Percentiles rank a stretch among this genome's conserved stretches.
phyloP scores from a whole-genome alignment of 2,113 vertebrate species.

The Eonycteris spelaea region DNA sequence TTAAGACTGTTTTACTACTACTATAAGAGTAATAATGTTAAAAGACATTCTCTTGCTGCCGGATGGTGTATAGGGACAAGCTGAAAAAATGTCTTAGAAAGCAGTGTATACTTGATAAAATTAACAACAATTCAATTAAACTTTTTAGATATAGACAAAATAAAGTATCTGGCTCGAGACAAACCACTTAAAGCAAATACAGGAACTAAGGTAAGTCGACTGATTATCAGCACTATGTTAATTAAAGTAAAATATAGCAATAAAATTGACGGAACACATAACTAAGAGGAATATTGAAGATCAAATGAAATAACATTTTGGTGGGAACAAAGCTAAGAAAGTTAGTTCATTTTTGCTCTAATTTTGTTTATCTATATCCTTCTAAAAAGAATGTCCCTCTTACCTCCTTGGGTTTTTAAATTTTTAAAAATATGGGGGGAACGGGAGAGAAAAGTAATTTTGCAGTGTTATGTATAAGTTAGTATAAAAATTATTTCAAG shows the following conservation, averaged over 20 bases:
- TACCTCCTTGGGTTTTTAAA: background rate
- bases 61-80: background rate
- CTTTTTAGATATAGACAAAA: background rate
- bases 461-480: background rate
- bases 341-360: background rate
- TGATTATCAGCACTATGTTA: background rate
- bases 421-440: background rate
- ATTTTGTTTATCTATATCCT: background rate
- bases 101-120: background rate
- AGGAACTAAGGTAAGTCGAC: background rate
- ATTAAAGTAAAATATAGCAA: background rate
- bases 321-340: background rate
- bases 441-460: background rate
- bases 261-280: background rate
- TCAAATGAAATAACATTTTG: background rate
- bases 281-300: background rate
- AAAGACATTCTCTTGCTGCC: background rate
- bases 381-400: background rate
- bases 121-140: slow-evolving; percentile 3
- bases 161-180: background rate
- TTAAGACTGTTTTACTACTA: background rate
- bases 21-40: background rate
- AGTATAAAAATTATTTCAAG: background rate
- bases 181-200: background rate
- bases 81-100: background rate